Base-by-base conservation (phyloP, 2,113 vertebrate species). In the Leiothrix lutea region DNA sequence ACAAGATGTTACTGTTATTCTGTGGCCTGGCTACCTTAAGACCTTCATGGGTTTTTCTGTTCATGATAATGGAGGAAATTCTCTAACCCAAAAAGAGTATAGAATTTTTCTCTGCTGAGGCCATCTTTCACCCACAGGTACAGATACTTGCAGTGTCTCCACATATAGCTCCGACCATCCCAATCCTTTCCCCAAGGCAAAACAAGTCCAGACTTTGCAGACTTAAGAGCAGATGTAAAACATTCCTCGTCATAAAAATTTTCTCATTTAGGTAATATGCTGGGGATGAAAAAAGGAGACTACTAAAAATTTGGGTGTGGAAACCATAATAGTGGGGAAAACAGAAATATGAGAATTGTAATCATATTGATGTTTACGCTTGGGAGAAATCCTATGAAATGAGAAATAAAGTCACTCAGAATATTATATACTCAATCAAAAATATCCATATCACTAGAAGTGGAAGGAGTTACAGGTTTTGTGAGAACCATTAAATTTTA, bases 221-320 rank as follows among this genome's bases (percentile, higher is more conserved):
- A 16, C 9, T 92, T 72, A 65, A 75, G n/a, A 87, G 31, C 8
- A 92, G 94, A 92, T 95, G 14, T 56, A 75, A 92, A 88, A 87
- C 65, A 78, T 61, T 67, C 47, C 13, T 83, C 8, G 51, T 84
- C 42, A 60, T 42, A 71, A 92, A 88, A 86, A 8, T 3, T 23
- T 86, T 80, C 38, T 16, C 18, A 20, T 36, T 11, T 24, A 75
- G 25, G 14, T 40, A 94, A 75, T 40, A 67, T 51, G 36, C 38
- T 0, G 0, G 12, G 8, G 14, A 8, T 38, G 22, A 58, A 83
- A 83, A 67, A 47, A 56, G 28, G 0, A 8, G 7, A 70, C 11
- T 86, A 69, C 53, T 92, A 61, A 89, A 93, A 90, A 91, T 69
- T 36, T 60, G 61, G 16, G 2, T 85, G 53, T 64, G 28, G 74